Conservation (phyloP, 2,888 invertebrate species). For the Zaprionus bogoriensis region DNA sequence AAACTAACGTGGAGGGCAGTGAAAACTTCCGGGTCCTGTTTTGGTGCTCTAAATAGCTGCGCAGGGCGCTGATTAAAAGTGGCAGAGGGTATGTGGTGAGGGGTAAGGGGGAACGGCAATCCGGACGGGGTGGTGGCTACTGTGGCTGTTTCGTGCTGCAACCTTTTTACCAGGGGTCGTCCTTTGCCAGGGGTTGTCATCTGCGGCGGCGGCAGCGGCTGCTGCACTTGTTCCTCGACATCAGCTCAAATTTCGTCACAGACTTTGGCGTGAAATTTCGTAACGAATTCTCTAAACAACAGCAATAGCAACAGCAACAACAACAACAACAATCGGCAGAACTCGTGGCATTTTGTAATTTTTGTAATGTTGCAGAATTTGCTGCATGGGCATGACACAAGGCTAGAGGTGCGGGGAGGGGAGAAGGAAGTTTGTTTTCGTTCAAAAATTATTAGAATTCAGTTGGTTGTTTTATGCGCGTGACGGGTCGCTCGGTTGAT, state of each 20-base stretch:
- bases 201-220: conserved; percentile 19
- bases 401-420: neutral
- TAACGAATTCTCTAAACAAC: conserved; percentile 68
- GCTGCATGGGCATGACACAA: conserved; percentile 41
- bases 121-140: neutral
- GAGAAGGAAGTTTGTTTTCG: conserved; percentile 67
- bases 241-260: conserved; percentile 74
- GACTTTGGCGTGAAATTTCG: conserved; percentile 81
- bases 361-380: conserved; percentile 69
- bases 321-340: conserved; percentile 23
- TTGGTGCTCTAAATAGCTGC: conserved; percentile 65
- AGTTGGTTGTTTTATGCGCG: conserved; percentile 52
- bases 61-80: conserved; percentile 73
- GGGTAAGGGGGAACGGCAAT: conserved; percentile 46
- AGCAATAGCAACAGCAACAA: conserved; percentile 14
- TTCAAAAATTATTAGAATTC: conserved; percentile 75
- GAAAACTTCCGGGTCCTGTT: conserved; percentile 56
- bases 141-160: conserved; percentile 61
- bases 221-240: conserved; percentile 67
- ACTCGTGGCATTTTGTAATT: conserved; percentile 70
- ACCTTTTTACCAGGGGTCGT: conserved; percentile 53
- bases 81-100: conserved; percentile 55
- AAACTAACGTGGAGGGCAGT: conserved; percentile 61
- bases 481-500: conserved; percentile 17
- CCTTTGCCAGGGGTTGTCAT: conserved; percentile 40